Percentiles rank a stretch among this genome's conserved stretches.
These are phyloP conservation scores for Pseudococcus jackbeardsleyi DNA, from an alignment of 2,888 invertebrate species.

Conservation along the genomic window DNA sequence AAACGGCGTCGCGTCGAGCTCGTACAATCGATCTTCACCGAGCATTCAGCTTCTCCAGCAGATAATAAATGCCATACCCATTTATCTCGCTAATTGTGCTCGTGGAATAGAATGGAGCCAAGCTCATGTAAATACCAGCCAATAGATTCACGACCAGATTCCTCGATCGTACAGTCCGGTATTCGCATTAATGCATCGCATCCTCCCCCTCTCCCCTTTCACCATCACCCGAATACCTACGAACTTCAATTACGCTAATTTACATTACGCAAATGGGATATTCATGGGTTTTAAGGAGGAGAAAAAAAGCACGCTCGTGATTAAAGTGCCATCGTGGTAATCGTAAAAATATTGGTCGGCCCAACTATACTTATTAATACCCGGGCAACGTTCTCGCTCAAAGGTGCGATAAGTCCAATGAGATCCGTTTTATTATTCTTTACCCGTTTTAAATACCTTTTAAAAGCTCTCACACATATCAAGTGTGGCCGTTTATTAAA, in stretches of 20 bases:
- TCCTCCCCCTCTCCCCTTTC: background rate
- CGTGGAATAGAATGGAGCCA: background rate
- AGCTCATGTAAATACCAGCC: conserved; percentile 11
- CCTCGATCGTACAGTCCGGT: conserved; percentile 1
- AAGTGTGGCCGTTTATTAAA: background rate
- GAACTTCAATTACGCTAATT: conserved; percentile 36
- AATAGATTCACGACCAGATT: conserved; percentile 44
- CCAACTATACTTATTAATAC: conserved; percentile 12
- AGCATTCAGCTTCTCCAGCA: background rate
- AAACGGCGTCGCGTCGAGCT: background rate
- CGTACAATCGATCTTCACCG: background rate
- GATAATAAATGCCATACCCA: conserved; percentile 9
- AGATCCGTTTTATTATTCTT: background rate
- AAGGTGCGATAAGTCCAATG: background rate
- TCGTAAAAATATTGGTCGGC: conserved; percentile 33
- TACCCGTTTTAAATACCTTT: background rate
- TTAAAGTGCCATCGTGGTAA: conserved; percentile 54
- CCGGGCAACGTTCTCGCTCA: background rate
- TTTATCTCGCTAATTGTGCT: conserved; percentile 35
- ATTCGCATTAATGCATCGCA: background rate
- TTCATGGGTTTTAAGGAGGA: background rate
- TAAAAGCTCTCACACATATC: background rate
- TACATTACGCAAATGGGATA: conserved; percentile 32
- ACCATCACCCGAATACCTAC: background rate
- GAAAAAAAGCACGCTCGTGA: conserved; percentile 18